Base-by-base conservation (phyloP, 2,888 invertebrate species). In the Carcina quercana region DNA sequence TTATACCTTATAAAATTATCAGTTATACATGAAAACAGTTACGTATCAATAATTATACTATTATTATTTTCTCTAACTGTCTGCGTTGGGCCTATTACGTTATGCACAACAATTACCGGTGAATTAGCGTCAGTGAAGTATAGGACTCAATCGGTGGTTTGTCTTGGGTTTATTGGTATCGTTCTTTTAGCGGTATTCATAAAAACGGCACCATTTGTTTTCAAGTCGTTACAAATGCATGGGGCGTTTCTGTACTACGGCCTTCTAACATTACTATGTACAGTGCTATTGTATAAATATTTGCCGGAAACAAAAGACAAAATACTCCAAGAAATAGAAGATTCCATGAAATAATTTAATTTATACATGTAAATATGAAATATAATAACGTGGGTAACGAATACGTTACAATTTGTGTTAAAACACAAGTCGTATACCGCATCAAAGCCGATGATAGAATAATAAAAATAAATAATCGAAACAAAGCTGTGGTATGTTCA, bases 41-140 rank as follows among this genome's bases (percentile, higher is more conserved):
- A 3, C 59, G 59, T 30, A 38, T 57, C 7, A 59, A 50, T 28
- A n/a, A 11, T 28, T 3, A 13, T 42, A n/a, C 28, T 42, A 13
- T 13, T 20, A 3, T 15, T 12, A 4, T 38, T 26, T 25, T 34
- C 41, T 4, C 14, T 41, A 13, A 13, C 24, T 7, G 17, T 39
- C 12, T 24, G 35, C 20, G 30, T 34, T 24, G 41, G 41, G 10
- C 35, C 41, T 13, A 25, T 39, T 10, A 34, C 39, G 1, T 24
- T 41, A 10, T 20, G 29, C 7, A 2, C 15, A 5, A 12, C 27
- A 3, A 28, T 37, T 8, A 21, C 28, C 8, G 33, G 36, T 15
- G 46, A 48, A 36, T 15, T 48, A 4, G 13, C 35, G 1, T 35
- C 43, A 5, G 10, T 43, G 5, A 30, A 30, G 17, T 32, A 40